Evolutionary conservation across 2,113 vertebrate genomes (phyloP), one percentile per base, ranked within the genome.

Genomic region (Myrmophylax atrothorax): DNA sequence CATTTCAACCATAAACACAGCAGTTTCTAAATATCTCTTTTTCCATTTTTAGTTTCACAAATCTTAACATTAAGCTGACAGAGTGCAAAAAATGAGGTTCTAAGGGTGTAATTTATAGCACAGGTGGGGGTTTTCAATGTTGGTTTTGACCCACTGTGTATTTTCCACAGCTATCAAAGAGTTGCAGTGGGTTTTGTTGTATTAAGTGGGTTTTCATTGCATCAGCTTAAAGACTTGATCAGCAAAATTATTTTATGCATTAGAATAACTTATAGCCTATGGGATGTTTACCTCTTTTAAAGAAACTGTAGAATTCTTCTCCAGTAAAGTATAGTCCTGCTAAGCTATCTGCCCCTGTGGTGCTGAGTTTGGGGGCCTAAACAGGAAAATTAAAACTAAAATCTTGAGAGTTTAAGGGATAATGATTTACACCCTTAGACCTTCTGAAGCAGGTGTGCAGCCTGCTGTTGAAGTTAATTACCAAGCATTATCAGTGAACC

Each of bases 391-490:
- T 33, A 76, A 82, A 89, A 90, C 84, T 50, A 63, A 94, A 87
- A 79, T 84, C 66, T 78, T 66, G 9, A 10, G 75, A 93, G 55
- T 83, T 77, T 29, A 80, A 22, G 9, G 29, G 12, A 81, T 90
- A 86, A 88, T 78, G 18, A 88, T 84, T 90, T 96, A 92, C 52
- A 88, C 40, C 23, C 35, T 70, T 55, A 74, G 59, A 90, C 33
- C 28, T 94, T 38, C 63, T 87, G 47, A 93, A 90, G 50, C 87
- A 96, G 93, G 84, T 93, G 91, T 93, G 72, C 46, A 79, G 64
- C 86, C 89, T 90, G 84, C 89, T 95, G 84, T 84, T 91, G 73
- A 66, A 92, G 60, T 78, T 96, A 94, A 96, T 94, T 95, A 78
- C 40, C 28, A 92, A 70, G 62, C n/a, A 84, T 76, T 84, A 94